phyloP scores from a whole-genome alignment of 2,113 vertebrate genomes.

The Tauraco erythrolophus region DNA sequence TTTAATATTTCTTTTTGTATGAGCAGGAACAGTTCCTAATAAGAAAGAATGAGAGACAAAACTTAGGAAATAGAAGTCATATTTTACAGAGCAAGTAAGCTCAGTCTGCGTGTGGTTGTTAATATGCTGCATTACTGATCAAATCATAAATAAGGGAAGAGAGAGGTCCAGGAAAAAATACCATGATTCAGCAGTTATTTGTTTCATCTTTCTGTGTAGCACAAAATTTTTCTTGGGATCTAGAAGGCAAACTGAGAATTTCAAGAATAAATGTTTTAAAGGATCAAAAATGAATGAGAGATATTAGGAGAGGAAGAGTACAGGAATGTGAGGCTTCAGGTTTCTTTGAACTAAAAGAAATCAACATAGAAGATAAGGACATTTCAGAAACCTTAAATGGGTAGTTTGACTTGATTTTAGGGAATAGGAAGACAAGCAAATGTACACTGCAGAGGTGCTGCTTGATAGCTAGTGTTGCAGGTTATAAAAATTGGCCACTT shows the following conservation, averaged over 20 bases:
- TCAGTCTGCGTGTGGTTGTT: neutral
- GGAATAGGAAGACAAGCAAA: slow-evolving; percentile 8
- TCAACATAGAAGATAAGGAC: neutral
- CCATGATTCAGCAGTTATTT: neutral
- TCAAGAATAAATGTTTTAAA: neutral
- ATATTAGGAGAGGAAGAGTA: neutral
- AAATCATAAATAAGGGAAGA: neutral
- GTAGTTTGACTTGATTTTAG: neutral
- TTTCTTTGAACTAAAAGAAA: neutral
- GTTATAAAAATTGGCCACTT: neutral
- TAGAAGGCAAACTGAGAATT: neutral
- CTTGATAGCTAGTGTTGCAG: neutral
- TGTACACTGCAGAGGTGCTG: neutral
- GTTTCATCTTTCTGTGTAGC: neutral
- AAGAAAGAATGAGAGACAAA: neutral
- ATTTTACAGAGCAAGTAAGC: neutral
- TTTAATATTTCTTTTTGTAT: neutral
- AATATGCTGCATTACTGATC: neutral
- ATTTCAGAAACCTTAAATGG: neutral
- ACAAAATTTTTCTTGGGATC: neutral
- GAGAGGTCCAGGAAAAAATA: neutral
- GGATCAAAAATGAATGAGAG: neutral
- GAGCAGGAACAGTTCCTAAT: neutral
- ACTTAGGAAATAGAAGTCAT: neutral
- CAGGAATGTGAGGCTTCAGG: neutral